phyloP scores from a whole-genome alignment of 2,113 vertebrate genomes.

The Sorex araneus region DNA sequence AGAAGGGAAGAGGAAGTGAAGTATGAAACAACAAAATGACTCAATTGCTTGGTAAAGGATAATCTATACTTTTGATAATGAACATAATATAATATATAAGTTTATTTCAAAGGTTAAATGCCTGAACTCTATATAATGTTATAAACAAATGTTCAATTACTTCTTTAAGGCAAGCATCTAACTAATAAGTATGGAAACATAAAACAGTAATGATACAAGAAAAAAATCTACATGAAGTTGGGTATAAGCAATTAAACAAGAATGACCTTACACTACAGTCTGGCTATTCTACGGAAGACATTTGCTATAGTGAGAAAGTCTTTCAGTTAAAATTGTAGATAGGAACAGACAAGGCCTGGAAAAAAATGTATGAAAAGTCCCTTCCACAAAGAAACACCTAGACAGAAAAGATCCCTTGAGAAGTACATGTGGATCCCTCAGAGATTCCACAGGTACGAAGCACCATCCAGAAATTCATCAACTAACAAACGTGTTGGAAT shows the following conservation, averaged over 20 bases:
- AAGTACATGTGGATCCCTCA: neutral
- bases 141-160: too few relatives aligned
- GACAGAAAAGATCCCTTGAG: neutral
- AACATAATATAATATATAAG: too few relatives aligned
- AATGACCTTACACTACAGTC: constrained; percentile 13
- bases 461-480: neutral
- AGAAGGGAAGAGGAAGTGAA: too few relatives aligned
- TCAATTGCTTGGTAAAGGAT: too few relatives aligned
- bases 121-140: too few relatives aligned
- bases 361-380: neutral
- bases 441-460: neutral
- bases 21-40: too few relatives aligned
- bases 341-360: neutral
- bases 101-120: too few relatives aligned
- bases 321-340: constrained; percentile 8
- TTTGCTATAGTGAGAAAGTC: neutral
- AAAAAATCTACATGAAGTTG: neutral
- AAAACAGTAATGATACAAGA: neutral
- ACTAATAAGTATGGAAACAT: neutral
- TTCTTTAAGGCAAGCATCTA: neutral
- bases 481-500: neutral
- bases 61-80: too few relatives aligned
- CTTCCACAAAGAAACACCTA: neutral
- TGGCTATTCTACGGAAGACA: neutral
- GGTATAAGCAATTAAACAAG: neutral